Conservation (phyloP, 1,140 invertebrate species). For the Drosophila carrolli region DNA sequence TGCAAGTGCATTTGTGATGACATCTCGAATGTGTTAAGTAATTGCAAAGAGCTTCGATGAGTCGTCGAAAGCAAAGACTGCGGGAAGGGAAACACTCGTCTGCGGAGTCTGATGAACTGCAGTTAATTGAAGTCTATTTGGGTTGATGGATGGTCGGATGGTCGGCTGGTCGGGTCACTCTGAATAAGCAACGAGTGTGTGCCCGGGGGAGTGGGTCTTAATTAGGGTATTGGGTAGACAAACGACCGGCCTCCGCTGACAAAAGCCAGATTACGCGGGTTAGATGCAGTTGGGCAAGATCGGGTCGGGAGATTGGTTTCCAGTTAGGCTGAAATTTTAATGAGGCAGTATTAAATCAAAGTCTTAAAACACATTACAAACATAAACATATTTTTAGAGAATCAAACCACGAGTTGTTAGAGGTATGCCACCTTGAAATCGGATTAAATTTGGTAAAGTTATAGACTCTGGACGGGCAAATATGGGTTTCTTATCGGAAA, state of each 20-base stretch:
- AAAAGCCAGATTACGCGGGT: slow-evolving; percentile 12
- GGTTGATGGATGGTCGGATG: slow-evolving; percentile 46
- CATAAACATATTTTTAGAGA: too few species aligned
- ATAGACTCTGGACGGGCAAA: too few species aligned
- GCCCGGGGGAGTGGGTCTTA: slow-evolving; percentile 29
- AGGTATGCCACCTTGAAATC: too few species aligned
- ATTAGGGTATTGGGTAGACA: slow-evolving; percentile 27
- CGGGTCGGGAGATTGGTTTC: not conserved
- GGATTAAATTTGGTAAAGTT: too few species aligned
- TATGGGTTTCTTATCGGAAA: too few species aligned
- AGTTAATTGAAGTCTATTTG: slow-evolving; percentile 48
- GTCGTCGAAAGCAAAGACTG: slow-evolving; percentile 25
- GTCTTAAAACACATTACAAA: not conserved
- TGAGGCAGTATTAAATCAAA: not conserved
- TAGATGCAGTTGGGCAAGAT: slow-evolving; percentile 18
- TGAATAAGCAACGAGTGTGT: slow-evolving; percentile 9
- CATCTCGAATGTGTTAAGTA: slow-evolving; percentile 43
- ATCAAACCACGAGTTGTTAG: too few species aligned
- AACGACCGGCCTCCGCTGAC: not conserved
- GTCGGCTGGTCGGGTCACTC: not conserved
- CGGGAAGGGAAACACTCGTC: not conserved
- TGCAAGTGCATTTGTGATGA: slow-evolving; percentile 47
- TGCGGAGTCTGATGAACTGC: slow-evolving; percentile 21
- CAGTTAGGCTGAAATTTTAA: not conserved
- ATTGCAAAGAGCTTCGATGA: slow-evolving; percentile 51